These are phyloP conservation scores for Linurgus olivaceus DNA, from an alignment of 2,797 vertebrate species.

Conservation along the genomic window DNA sequence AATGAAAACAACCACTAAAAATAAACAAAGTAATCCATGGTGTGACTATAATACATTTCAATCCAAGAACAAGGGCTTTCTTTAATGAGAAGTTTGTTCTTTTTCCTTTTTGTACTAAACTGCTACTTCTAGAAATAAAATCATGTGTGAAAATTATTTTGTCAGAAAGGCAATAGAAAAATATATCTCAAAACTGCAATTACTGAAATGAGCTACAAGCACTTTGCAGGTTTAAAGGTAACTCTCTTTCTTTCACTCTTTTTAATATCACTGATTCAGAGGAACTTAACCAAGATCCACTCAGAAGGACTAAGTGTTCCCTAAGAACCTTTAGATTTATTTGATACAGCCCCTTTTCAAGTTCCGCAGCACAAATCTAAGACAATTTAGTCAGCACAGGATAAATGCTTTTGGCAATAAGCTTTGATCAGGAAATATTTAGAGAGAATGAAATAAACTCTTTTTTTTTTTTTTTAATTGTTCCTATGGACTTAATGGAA, in stretches of 20 bases:
- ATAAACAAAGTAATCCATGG: background rate
- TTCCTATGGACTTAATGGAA: conserved; percentile 17
- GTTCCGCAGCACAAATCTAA: background rate
- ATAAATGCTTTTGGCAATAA: conserved; percentile 40
- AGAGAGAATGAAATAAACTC: conserved; percentile 18
- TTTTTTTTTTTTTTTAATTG: conserved; percentile 41
- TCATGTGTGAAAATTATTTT: conserved; percentile 24
- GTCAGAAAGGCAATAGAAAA: background rate
- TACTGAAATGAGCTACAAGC: background rate
- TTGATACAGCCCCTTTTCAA: conserved; percentile 14
- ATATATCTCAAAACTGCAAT: background rate
- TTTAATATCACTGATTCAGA: background rate
- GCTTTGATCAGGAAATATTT: conserved; percentile 14
- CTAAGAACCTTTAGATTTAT: conserved; percentile 26
- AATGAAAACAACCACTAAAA: background rate
- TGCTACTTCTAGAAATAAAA: conserved; percentile 22
- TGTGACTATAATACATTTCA: background rate
- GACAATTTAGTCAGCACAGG: background rate
- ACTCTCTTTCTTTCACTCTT: background rate
- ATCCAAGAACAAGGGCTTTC: background rate
- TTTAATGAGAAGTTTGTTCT: background rate
- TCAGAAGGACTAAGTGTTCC: conserved; percentile 11
- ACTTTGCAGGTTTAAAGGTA: conserved; percentile 9
- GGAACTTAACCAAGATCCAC: conserved; percentile 7
- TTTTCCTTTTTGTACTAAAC: background rate